Percentiles rank a stretch among this genome's conserved stretches.
Conservation (phyloP, 2,888 invertebrate species). For the Eristalis intricaria region DNA sequence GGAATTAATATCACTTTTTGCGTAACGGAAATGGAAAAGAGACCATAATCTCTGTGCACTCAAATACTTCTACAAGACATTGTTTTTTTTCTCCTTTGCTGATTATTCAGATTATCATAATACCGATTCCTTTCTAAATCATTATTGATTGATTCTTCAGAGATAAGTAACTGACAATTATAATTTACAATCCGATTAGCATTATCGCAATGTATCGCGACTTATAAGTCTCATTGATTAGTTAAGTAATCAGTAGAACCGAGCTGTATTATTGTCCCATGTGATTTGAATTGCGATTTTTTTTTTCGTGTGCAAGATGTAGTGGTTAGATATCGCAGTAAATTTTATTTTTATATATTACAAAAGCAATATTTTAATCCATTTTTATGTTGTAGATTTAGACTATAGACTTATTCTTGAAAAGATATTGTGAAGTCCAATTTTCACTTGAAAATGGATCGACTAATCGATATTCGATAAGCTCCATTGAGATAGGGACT, state of each 20-base stretch:
- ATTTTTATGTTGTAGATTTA: background rate
- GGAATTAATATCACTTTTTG: no score
- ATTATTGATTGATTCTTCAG: background rate
- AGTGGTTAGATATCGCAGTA: background rate
- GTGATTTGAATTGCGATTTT: no score
- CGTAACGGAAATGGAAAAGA: no score
- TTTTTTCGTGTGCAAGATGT: no score
- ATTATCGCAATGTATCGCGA: background rate
- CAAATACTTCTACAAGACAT: no score
- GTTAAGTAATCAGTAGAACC: background rate
- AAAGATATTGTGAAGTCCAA: no score
- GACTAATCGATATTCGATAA: conserved; percentile 14
- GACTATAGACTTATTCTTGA: no score
- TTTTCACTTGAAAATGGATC: background rate
- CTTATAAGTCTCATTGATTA: background rate
- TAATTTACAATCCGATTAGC: background rate
- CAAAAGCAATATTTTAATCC: background rate
- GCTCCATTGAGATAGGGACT: background rate
- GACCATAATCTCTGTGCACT: no score
- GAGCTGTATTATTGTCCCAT: background rate
- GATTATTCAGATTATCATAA: background rate
- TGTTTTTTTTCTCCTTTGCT: background rate
- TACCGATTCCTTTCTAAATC: background rate
- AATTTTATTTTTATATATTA: no score
- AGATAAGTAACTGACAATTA: background rate